These are phyloP conservation scores for Drosophila subsilvestris DNA, from an alignment of 2,888 invertebrate genomes.

Conservation along the genomic window DNA sequence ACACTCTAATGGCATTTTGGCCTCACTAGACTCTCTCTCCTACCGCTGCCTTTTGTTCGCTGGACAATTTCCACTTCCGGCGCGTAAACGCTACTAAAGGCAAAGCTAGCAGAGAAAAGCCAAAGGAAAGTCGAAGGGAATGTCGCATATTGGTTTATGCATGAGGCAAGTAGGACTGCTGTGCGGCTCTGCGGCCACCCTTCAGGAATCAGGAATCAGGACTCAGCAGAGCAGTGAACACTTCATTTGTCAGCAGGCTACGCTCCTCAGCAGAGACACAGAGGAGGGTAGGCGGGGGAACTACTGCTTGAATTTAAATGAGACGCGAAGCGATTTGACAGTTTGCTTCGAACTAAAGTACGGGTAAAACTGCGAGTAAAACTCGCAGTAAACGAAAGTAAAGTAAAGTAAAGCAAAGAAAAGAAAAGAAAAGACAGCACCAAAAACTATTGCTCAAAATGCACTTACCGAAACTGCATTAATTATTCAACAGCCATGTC, in stretches of 20 bases:
- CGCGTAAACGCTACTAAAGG: slow-evolving; percentile 64
- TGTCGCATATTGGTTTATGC: slow-evolving; percentile 76
- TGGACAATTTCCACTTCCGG: slow-evolving; percentile 80
- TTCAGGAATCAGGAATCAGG: background rate
- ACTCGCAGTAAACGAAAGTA: slow-evolving; percentile 8
- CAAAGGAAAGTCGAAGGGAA: slow-evolving; percentile 18
- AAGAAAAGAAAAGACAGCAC: slow-evolving; percentile 20
- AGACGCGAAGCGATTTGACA: slow-evolving; percentile 63
- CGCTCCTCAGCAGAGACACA: slow-evolving; percentile 3
- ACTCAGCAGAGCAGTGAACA: slow-evolving; percentile 50
- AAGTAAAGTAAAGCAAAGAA: background rate
- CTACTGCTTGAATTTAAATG: slow-evolving; percentile 66
- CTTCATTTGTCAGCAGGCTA: slow-evolving; percentile 74
- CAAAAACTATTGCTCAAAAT: slow-evolving; percentile 66
- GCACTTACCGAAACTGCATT: slow-evolving; percentile 80
- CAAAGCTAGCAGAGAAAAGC: slow-evolving; percentile 25
- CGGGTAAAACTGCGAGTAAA: background rate
- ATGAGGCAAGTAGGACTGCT: slow-evolving; percentile 56
- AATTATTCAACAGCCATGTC: slow-evolving; percentile 74
- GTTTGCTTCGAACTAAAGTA: slow-evolving; percentile 18
- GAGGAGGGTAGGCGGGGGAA: slow-evolving; percentile 8
- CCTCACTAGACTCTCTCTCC: background rate
- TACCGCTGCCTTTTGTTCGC: slow-evolving; percentile 46
- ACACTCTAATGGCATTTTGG: background rate
- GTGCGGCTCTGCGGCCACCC: background rate